phyloP scores from a whole-genome alignment of 2,113 vertebrate species.

The Ceyx margarethae region DNA sequence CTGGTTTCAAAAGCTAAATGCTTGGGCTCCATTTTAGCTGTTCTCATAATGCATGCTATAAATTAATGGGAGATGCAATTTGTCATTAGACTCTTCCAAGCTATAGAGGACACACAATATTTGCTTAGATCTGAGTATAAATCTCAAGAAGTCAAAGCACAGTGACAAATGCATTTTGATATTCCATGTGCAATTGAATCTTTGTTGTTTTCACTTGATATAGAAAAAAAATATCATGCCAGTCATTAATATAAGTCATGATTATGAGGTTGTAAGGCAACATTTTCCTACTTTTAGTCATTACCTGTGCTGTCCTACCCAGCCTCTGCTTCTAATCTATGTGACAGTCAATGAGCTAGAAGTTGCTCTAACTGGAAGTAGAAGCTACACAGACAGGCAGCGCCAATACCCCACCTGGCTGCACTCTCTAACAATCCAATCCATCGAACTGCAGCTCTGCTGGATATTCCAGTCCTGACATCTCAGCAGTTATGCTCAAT shows the following conservation, averaged over 20 bases:
- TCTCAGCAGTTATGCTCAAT: background rate
- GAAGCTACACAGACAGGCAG: background rate
- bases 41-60: background rate
- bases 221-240: background rate
- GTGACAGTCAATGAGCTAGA: background rate
- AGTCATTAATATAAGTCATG: background rate
- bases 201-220: background rate
- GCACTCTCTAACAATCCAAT: background rate
- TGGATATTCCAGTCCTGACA: background rate
- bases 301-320: background rate
- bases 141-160: background rate
- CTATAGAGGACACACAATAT: background rate
- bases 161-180: background rate
- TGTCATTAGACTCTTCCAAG: background rate
- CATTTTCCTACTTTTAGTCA: background rate
- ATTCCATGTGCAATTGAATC: background rate
- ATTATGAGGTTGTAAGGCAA: background rate
- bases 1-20: background rate
- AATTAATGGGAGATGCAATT: background rate
- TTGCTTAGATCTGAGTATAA: background rate
- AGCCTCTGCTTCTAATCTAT: background rate
- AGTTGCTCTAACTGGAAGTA: background rate
- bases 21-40: background rate
- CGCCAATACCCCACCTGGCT: background rate
- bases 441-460: background rate